Base-by-base conservation (phyloP, 2,888 invertebrate species). In the Diplazon laetatorius region DNA sequence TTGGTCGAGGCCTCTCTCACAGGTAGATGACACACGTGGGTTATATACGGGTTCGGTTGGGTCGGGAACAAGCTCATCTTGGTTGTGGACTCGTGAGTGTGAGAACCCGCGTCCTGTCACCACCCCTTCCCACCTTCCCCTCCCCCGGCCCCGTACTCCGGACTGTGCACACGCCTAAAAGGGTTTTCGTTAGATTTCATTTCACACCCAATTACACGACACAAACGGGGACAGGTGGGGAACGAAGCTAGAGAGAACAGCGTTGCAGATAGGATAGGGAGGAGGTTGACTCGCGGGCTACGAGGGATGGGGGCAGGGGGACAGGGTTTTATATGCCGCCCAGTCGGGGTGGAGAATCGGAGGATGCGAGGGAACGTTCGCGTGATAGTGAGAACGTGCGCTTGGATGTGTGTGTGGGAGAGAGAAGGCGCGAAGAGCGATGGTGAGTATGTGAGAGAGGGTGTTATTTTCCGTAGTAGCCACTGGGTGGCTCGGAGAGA, bases 171-270 rank as follows among this genome's bases (percentile, higher is more conserved):
- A 90, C 90, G 90, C 89, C 90, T 89, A 90, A 90, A 90, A 90
- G 90, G 88, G 86, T 90, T 90, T 90, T 90, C 90, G 90, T 90
- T 90, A 90, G 90, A 90, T 89, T 90, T 90, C 90, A 90, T 90
- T 90, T 90, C 88, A 90, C 90, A 90, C 88, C 90, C 89, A 90
- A 90, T 90, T 90, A 90, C 87, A 86, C 82, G 83, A 84, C 84
- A 87, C 84, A 87, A 87, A 86, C 83, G 83, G 80, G 77, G n/a
- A n/a, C n/a, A 77, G 80, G 75, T 66, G 78, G 66, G 75, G 70
- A 42, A 70, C 46, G 52, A 75, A 42, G 62, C 55, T 76, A 44
- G 46, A 74, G 59, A 62, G 52, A 69, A 52, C 55, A 59, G 20
- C 63, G 62, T 46, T 16, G 30, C 16, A 9, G 25, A 30, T 55